Evolutionary conservation across 2,888 invertebrate genomes (phyloP).

Genomic region (Catocala fraxini): DNA sequence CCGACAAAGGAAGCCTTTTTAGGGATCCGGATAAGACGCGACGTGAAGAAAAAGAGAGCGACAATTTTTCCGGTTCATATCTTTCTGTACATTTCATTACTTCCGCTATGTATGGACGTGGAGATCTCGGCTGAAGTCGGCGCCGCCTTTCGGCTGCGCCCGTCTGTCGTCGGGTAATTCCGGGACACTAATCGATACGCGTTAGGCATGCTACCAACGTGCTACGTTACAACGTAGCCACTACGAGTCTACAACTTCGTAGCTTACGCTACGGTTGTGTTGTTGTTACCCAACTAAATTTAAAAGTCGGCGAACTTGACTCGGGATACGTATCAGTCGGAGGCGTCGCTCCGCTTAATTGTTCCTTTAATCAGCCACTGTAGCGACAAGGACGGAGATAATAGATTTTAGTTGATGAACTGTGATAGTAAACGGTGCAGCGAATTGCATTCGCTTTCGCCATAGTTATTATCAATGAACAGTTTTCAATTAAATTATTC

Average conservation of each 20-base stretch:
- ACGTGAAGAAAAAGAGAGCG: slow-evolving; percentile 82
- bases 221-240: slow-evolving; percentile 76
- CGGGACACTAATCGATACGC: slow-evolving; percentile 80
- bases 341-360: slow-evolving; percentile 54
- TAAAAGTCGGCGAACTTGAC: slow-evolving; percentile 67
- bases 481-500: slow-evolving; percentile 45
- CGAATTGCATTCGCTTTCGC: slow-evolving; percentile 49
- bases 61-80: slow-evolving; percentile 87
- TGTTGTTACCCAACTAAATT: slow-evolving; percentile 60
- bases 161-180: slow-evolving; percentile 67
- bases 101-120: slow-evolving; percentile 82
- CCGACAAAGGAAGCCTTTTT: slow-evolving; percentile 75
- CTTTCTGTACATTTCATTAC: slow-evolving; percentile 86
- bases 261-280: slow-evolving; percentile 72
- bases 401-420: slow-evolving; percentile 50
- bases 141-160: slow-evolving; percentile 60
- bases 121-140: slow-evolving; percentile 65
- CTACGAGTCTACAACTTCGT: slow-evolving; percentile 74
- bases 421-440: slow-evolving; percentile 50
- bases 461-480: slow-evolving; percentile 39
- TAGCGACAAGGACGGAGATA: slow-evolving; percentile 41
- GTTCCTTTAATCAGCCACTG: slow-evolving; percentile 47
- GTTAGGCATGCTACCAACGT: slow-evolving; percentile 70
- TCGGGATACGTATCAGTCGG: slow-evolving; percentile 45
- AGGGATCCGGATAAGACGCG: slow-evolving; percentile 73